These are phyloP conservation scores for Hedya salicella DNA, from an alignment of 2,888 invertebrate species.

Conservation along the genomic window DNA sequence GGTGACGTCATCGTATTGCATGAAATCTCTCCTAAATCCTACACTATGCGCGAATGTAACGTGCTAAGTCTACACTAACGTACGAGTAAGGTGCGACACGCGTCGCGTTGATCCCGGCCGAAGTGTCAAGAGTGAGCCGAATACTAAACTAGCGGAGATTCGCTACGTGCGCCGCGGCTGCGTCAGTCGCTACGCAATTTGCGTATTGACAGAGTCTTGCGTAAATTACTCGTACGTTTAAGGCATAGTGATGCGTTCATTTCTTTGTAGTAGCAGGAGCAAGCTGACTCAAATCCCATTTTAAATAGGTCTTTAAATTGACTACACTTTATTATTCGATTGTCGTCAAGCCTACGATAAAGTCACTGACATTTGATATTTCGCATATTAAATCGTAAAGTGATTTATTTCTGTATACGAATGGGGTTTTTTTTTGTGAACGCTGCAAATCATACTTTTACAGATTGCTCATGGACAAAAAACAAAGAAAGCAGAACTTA, in stretches of 20 bases:
- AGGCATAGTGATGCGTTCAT: slow-evolving; percentile 1
- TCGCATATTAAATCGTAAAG: too few species aligned
- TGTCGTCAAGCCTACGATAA: too few species aligned
- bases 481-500: slow-evolving; percentile 10
- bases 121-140: slow-evolving; percentile 36
- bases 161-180: slow-evolving; percentile 21
- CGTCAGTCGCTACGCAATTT: slow-evolving; percentile 20
- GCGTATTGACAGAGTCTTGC: slow-evolving; percentile 27
- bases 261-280: neutral
- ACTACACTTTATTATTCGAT: too few species aligned
- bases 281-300: too few species aligned
- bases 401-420: too few species aligned
- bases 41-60: neutral
- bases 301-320: too few species aligned
- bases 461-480: neutral
- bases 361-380: too few species aligned
- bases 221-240: slow-evolving; percentile 23
- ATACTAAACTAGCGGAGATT: slow-evolving; percentile 40
- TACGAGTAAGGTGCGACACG: slow-evolving; percentile 26
- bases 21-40: neutral
- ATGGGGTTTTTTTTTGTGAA: neutral
- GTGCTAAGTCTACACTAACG: slow-evolving; percentile 13
- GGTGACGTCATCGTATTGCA: neutral
- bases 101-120: slow-evolving; percentile 25
- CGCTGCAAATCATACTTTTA: neutral